Base-by-base conservation (phyloP, 2,113 vertebrate species). In the Dissostichus mawsoni region DNA sequence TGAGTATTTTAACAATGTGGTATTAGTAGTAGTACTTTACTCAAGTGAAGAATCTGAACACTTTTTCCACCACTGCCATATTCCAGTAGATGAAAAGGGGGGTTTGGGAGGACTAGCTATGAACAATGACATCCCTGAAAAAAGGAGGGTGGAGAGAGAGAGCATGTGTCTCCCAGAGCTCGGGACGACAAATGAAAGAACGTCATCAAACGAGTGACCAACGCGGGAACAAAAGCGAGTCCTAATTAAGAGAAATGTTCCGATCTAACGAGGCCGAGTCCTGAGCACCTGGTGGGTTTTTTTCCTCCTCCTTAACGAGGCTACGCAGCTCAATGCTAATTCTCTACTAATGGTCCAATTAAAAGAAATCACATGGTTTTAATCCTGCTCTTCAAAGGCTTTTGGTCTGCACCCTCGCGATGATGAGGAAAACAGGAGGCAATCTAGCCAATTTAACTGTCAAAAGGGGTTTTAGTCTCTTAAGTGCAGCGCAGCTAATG, bases 291-390 rank as follows among this genome's bases (percentile, higher is more conserved):
- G 87, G 92, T 92, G 87, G 86, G 59, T 9, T 84, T 82, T 76
- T 85, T 74, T 66, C 76, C 87, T 86, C 74, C 89, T 91, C 89
- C 90, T 92, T 93, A 93, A 94, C 90, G 90, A 95, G 92, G 88
- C 87, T 87, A 88, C 69, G 87, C 84, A 92, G 90, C 93, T 93
- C 90, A 90, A 95, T 94, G 92, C 90, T 94, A 94, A 94, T 95
- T 95, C 92, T 92, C 91, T 88, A 89, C 93, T 95, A 95, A 95
- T 95, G 94, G 94, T 90, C 93, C 93, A 94, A 96, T 96, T 95
- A 94, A 95, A 94, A 94, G 85, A 90, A 94, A 95, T 94, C 93
- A 95, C 94, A 95, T 94, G 93, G 92, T 94, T 94, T 89, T 94
- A 94, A 95, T 95, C 92, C 93, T 11, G 76, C 90, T 93, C 94